Percentiles rank a stretch among this genome's conserved stretches.
Conservation (phyloP, 92 coral and sea anemone species). For the Blastomussa wellsi region DNA sequence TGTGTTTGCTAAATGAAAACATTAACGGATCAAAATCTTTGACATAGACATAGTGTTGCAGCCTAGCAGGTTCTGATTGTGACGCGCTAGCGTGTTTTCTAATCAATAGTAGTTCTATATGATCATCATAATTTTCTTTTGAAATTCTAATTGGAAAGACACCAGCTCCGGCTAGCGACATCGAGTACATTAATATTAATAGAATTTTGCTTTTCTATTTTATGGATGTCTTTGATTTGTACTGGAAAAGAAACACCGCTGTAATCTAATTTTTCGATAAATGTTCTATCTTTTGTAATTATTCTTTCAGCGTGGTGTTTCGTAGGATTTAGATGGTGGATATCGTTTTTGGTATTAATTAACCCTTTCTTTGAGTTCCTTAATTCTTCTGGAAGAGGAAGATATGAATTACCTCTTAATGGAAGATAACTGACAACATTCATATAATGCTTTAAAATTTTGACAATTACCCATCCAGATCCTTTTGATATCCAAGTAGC, state of each 20-base stretch:
- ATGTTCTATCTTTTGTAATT: background rate
- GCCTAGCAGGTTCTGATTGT: no score
- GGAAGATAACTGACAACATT: conserved; percentile 18
- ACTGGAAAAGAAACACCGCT: conserved; percentile 45
- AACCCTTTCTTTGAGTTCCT: no score
- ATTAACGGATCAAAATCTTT: conserved; percentile 24
- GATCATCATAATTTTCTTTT: conserved; percentile 36
- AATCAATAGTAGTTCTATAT: conserved; percentile 29
- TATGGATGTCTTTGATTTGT: background rate
- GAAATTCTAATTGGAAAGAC: conserved; percentile 45
- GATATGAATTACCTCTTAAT: conserved; percentile 7
- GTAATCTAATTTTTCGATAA: no score
- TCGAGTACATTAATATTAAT: no score
- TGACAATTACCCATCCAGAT: conserved; percentile 16
- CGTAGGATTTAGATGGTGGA: conserved; percentile 31
- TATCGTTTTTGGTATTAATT: conserved; percentile 30
- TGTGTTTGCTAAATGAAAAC: background rate
- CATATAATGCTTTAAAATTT: background rate
- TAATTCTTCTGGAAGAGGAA: conserved; percentile 22
- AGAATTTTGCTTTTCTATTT: conserved; percentile 38
- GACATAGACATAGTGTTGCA: conserved; percentile 31
- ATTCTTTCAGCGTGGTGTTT: conserved; percentile 19
- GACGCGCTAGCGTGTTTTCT: no score
- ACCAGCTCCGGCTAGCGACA: no score
- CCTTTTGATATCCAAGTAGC: conserved; percentile 32